Evolutionary conservation across 1,140 invertebrate species (phyloP).

Genomic region (Ips typographus): DNA sequence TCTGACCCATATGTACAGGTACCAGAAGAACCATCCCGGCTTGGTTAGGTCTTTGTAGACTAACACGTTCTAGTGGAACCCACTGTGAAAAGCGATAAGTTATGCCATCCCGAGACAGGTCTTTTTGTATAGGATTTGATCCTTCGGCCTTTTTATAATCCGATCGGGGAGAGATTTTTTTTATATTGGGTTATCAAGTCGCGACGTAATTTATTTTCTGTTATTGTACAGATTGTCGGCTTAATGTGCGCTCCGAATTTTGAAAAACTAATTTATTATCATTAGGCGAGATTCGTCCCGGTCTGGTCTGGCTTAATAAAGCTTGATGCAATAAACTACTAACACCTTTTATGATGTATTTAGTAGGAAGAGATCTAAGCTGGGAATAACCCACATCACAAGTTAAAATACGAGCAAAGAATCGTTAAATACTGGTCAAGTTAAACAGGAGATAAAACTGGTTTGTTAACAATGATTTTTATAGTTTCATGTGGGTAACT

Average conservation of each 20-base stretch:
- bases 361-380: too few relatives aligned
- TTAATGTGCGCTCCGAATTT: conserved; percentile 2
- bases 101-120: conserved; percentile 28
- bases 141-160: conserved; percentile 21
- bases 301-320: neutral
- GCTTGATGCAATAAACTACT: too few relatives aligned
- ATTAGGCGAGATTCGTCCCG: conserved; percentile 21
- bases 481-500: too few relatives aligned
- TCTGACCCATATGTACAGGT: conserved; percentile 24
- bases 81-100: conserved; percentile 42
- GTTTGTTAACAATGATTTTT: too few relatives aligned
- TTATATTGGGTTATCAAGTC: conserved; percentile 22
- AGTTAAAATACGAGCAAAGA: too few relatives aligned
- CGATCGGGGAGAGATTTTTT: conserved; percentile 23
- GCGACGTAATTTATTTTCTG: conserved; percentile 28
- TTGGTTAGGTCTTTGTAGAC: conserved; percentile 14
- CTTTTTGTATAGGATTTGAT: conserved; percentile 25
- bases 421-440: too few relatives aligned
- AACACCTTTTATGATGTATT: too few relatives aligned
- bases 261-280: conserved; percentile 18
- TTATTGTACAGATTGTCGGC: conserved; percentile 24
- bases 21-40: conserved; percentile 6
- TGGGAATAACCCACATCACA: too few relatives aligned
- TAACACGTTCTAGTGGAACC: conserved; percentile 28
- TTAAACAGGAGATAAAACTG: too few relatives aligned